A percentile compares a stretch with the other conserved stretches of the same genome.
These are phyloP conservation scores for Drosophila nannoptera DNA, from an alignment of 1,140 invertebrate genomes.

Conservation along the genomic window DNA sequence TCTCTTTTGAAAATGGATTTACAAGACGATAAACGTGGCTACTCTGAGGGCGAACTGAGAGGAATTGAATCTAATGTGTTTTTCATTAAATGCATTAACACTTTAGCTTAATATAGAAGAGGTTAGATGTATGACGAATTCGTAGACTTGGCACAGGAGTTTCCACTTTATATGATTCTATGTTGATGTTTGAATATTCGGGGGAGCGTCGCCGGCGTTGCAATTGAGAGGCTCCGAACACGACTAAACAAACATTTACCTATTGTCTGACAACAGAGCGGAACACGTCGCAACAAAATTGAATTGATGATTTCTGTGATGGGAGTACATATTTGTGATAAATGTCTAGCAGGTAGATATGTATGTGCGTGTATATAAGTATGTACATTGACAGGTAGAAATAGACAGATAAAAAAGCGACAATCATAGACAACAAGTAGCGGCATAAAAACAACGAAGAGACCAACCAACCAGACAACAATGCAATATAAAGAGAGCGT, in stretches of 20 bases:
- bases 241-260: conserved; percentile 60
- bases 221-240: conserved; percentile 42
- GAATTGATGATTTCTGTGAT: conserved; percentile 55
- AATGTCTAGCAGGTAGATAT: conserved; percentile 16
- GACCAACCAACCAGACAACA: conserved; percentile 7
- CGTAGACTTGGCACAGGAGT: conserved; percentile 13
- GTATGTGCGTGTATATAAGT: conserved; percentile 16
- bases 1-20: conserved; percentile 14
- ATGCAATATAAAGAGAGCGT: neutral
- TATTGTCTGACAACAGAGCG: conserved; percentile 31
- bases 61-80: conserved; percentile 5
- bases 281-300: conserved; percentile 31
- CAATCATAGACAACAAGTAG: conserved; percentile 50
- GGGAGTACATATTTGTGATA: conserved; percentile 40
- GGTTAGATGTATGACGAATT: neutral
- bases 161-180: conserved; percentile 18
- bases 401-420: conserved; percentile 48
- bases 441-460: conserved; percentile 47
- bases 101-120: conserved; percentile 39
- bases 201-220: conserved; percentile 43
- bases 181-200: neutral
- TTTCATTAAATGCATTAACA: conserved; percentile 22
- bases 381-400: conserved; percentile 48
- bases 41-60: neutral
- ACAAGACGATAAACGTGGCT: conserved; percentile 63